phyloP scores from a whole-genome alignment of 2,888 invertebrate species.

The Tenthredo mesomela region DNA sequence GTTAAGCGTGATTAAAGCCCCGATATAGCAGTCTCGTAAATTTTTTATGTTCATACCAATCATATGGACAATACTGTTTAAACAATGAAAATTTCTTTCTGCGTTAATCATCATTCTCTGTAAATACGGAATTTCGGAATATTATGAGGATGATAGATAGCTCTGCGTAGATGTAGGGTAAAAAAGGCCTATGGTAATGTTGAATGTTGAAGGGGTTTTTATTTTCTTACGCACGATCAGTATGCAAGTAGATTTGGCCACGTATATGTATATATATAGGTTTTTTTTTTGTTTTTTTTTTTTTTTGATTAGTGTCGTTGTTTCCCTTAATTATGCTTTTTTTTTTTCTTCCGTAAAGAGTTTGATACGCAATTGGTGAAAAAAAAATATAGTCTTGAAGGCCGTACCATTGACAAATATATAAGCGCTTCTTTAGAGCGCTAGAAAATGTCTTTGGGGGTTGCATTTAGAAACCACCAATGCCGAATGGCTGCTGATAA shows the following conservation, averaged over 20 bases:
- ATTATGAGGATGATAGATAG: background rate
- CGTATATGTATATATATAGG: slow-evolving; percentile 56
- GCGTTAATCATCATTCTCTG: background rate
- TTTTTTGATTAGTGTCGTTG: slow-evolving; percentile 1
- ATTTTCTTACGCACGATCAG: slow-evolving; percentile 34
- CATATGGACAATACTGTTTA: slow-evolving; percentile 20
- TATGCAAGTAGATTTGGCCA: slow-evolving; percentile 45
- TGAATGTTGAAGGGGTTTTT: background rate
- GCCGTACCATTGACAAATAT: slow-evolving; percentile 40
- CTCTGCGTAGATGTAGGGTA: background rate
- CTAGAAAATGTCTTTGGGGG: slow-evolving; percentile 34
- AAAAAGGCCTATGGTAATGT: background rate
- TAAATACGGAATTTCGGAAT: background rate
- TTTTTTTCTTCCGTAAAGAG: slow-evolving; percentile 26
- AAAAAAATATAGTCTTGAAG: slow-evolving; percentile 37
- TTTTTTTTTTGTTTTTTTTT: slow-evolving; percentile 5
- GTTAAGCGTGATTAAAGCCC: background rate
- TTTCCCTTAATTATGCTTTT: slow-evolving; percentile 28
- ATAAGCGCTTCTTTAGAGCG: background rate
- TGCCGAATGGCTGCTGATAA: slow-evolving; percentile 27
- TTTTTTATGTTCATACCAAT: slow-evolving; percentile 20
- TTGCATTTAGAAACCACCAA: slow-evolving; percentile 50
- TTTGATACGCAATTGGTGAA: slow-evolving; percentile 24
- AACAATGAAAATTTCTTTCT: slow-evolving; percentile 29
- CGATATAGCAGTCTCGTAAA: slow-evolving; percentile 7